Evolutionary conservation across 2,113 vertebrate species (phyloP).

Genomic region (Triplophysa tibetana): DNA sequence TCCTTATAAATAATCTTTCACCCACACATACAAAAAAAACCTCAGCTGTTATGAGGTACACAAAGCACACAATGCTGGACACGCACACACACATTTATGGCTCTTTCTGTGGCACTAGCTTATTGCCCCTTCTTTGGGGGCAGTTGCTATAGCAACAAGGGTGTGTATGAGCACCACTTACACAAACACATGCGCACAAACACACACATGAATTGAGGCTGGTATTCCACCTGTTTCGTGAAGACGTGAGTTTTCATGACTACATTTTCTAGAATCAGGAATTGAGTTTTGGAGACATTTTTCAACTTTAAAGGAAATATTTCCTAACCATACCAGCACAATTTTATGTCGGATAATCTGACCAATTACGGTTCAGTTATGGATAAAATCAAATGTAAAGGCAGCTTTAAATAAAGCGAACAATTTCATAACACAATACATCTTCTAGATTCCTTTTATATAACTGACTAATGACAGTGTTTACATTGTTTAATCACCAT

Average conservation of each 20-base stretch:
- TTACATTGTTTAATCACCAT: too few species aligned
- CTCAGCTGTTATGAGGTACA: conserved; percentile 1
- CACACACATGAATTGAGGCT: conserved; percentile 42
- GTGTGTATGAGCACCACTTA: neutral
- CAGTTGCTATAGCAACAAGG: conserved; percentile 70
- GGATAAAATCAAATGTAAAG: too few species aligned
- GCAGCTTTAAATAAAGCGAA: too few species aligned
- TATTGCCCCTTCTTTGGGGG: conserved; percentile 69
- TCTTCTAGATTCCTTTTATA: too few species aligned
- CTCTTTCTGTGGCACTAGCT: conserved; percentile 62
- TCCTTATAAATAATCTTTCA: neutral
- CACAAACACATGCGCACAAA: neutral
- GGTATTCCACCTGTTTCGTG: conserved; percentile 54
- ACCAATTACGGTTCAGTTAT: too few species aligned
- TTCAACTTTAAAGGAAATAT: too few species aligned
- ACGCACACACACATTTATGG: conserved; percentile 40
- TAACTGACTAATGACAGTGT: too few species aligned
- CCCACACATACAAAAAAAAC: neutral
- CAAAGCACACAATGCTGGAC: neutral
- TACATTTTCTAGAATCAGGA: conserved; percentile 37
- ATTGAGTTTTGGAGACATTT: too few species aligned
- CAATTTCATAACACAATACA: too few species aligned
- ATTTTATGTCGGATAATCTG: too few species aligned
- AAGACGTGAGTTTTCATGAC: conserved; percentile 17
- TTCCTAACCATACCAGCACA: too few species aligned